Base-by-base conservation (phyloP, 2,113 vertebrate genomes). In the Tachuris rubrigastra region DNA sequence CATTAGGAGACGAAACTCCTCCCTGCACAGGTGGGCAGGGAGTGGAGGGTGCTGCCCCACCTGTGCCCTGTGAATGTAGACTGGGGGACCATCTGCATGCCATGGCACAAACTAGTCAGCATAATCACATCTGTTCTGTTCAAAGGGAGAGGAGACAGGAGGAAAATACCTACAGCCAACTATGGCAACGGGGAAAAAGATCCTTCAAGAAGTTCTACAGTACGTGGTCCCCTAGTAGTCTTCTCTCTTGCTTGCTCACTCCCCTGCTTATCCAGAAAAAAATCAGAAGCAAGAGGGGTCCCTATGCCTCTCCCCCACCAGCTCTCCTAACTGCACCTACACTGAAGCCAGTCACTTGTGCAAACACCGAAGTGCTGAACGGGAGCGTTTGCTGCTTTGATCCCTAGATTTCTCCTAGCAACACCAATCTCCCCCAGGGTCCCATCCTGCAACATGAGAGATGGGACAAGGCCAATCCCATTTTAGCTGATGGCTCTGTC, bases 341-440 rank as follows among this genome's bases (percentile, higher is more conserved):
- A 30, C 31, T 3, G 1, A 46, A 53, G 17, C 47, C 67, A 75
- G 20, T 30, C 85, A 15, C 31, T 86, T 94, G 96, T 73, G 27
- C 67, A 73, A 63, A 12, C 41, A 66, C 73, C 50, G 87, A 76
- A 92, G 62, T 6, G 33, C 93, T 85, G 75, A 95, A 35, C 71
- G 63, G 39, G 33, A 56, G 55, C 52, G 72, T 83, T 91, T 75
- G 66, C 66, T 89, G 81, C 82, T 93, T 79, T 86, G 52, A 95
- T 96, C 92, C 80, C 90, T 27, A 47, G 7, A 69, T 78, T 71
- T 77, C 73, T 94, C 85, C 87, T n/a, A 22, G n/a, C 85, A 95
- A 96, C 88, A 95, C 46, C 78, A 83, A 55, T 96, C 85, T 95
- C 42, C 89, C 71, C 31, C 11, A 1, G 60, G 88, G 81, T 95